phyloP scores from a whole-genome alignment of 37 sponge, comb jelly and placozoan species.

The Diacarnus erythraeanus region DNA sequence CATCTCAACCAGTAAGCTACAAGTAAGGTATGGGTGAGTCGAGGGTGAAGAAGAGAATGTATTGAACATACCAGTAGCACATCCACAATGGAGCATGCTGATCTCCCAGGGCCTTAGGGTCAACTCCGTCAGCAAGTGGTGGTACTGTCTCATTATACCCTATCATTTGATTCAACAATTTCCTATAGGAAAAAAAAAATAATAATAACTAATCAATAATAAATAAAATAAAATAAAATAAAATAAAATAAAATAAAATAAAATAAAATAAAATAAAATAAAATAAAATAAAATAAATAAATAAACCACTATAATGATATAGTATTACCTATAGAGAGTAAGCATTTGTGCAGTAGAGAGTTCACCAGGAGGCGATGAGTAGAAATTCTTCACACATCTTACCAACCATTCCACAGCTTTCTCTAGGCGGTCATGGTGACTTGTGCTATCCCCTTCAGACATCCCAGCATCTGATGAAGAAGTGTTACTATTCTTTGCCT shows the following conservation, averaged over 20 bases:
- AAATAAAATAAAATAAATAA: not conserved
- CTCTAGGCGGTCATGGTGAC: not conserved
- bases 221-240: no score
- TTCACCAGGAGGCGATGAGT: not conserved
- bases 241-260: no score
- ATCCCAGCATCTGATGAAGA: no score
- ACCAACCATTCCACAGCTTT: constrained; percentile 25
- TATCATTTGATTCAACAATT: constrained; percentile 43
- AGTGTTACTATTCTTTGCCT: not conserved
- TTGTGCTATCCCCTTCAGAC: not conserved
- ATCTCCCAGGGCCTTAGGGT: not conserved
- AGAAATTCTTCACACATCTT: constrained; percentile 24
- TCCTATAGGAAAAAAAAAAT: constrained; percentile 24
- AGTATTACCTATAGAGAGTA: constrained; percentile 23
- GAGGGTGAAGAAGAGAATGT: no score
- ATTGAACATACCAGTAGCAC: constrained; percentile 38
- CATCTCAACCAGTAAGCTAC: constrained; percentile 45
- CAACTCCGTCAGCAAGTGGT: constrained; percentile 11
- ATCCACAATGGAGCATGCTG: constrained; percentile 32
- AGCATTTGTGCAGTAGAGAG: not conserved
- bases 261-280: no score
- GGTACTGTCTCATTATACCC: constrained; percentile 27
- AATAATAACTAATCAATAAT: no score
- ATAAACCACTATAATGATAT: not conserved
- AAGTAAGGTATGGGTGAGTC: no score